Evolutionary conservation across 1,140 invertebrate genomes (phyloP), one percentile per base, ranked within the genome.

Genomic region (Argopecten irradians): DNA sequence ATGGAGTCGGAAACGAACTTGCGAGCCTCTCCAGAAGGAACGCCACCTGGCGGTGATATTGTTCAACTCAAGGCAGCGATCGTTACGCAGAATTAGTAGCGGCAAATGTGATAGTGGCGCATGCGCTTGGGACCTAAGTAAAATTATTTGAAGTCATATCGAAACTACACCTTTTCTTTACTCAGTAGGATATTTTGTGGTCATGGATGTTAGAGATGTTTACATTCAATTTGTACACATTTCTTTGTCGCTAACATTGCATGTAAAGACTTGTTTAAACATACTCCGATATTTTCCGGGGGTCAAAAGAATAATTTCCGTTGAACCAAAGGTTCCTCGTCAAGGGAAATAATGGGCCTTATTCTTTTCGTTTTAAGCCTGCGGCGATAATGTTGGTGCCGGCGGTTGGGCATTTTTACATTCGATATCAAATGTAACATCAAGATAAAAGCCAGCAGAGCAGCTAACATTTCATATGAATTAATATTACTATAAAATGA

Each of bases 31-130:
- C 82, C 86, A 14, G 34, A 82, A 14, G 86, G 43, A 36, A 84
- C 46, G 28, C 82, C 84, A 19, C 35, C 86, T 5, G 86, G 84
- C 8, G 43, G 86, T 39, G 89, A 90, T 84, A 90, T 90, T 43
- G 71, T 87, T 83, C 89, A 86, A 28, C 35, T 90, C 32, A 90
- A 88, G 55, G 86, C 89, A 82, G 89, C 89, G 9, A 55, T 87
- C 13, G 86, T 88, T 22, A 71, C 55, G 28, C 55, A 71, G 28
- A 71, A 71, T 11, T 71, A 28, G 22, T 71, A 28, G 8, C 8
- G 22, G 7, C n/a, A 28, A n/a, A 28, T 71, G 5, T 11, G 55
- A 28, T 71, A 28, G n/a, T 71, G 55, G 16, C 55, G 55, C 55
- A 71, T 71, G 55, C 22, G 55, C 28, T 28, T 71, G 28, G 22